These are phyloP conservation scores for Drosophila kuntzei DNA, from an alignment of 2,888 invertebrate species.

Conservation along the genomic window DNA sequence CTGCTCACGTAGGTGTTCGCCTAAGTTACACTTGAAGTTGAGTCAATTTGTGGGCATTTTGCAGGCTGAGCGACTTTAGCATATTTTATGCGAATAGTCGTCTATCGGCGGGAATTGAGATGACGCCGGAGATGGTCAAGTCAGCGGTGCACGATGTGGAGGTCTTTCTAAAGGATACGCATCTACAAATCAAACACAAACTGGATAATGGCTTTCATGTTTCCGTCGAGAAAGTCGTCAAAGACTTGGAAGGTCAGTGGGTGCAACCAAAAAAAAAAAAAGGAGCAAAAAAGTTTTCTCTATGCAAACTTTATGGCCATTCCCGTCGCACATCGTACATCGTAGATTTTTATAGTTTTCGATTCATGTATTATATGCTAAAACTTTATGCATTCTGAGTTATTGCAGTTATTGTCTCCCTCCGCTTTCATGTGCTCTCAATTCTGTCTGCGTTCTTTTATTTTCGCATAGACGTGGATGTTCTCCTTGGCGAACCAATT, in stretches of 20 bases:
- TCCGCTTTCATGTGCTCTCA: slow-evolving; percentile 27
- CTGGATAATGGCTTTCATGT: slow-evolving; percentile 88
- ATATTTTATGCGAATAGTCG: slow-evolving; percentile 89
- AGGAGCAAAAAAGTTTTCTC: slow-evolving; percentile 42
- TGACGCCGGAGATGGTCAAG: slow-evolving; percentile 87
- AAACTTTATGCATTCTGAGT: slow-evolving; percentile 70
- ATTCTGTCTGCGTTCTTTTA: slow-evolving; percentile 36
- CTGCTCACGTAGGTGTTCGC: slow-evolving; percentile 80
- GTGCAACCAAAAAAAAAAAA: slow-evolving; percentile 12
- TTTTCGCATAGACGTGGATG: slow-evolving; percentile 87
- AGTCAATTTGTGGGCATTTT: slow-evolving; percentile 38
- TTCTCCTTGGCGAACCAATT: slow-evolving; percentile 91
- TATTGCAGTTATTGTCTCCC: slow-evolving; percentile 41
- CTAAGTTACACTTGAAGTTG: slow-evolving; percentile 8
- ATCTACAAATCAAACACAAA: slow-evolving; percentile 88
- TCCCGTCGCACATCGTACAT: slow-evolving; percentile 14
- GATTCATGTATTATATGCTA: slow-evolving; percentile 63
- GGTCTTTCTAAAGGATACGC: slow-evolving; percentile 88
- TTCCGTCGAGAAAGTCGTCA: slow-evolving; percentile 87
- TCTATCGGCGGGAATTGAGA: slow-evolving; percentile 87
- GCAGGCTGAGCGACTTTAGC: slow-evolving; percentile 87
- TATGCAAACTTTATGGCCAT: slow-evolving; percentile 53
- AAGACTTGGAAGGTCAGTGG: slow-evolving; percentile 88
- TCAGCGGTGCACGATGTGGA: slow-evolving; percentile 88
- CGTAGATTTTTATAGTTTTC: slow-evolving; percentile 62